phyloP scores from a whole-genome alignment of 30 jellyfish, hydroid and myxozoan species.

The Cassiopea xamachana region DNA sequence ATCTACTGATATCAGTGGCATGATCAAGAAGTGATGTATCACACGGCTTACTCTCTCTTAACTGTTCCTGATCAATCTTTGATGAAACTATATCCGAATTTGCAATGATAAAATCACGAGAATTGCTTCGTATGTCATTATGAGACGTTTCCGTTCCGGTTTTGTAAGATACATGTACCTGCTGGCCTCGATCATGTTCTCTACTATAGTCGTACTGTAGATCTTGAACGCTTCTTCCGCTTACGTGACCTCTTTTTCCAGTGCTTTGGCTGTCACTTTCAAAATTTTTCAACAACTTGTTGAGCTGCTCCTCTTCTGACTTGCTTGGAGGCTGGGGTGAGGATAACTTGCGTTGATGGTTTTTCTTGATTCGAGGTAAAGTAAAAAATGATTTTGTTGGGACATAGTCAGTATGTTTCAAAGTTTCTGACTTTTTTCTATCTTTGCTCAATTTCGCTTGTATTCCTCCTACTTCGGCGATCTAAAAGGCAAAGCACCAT shows the following conservation, averaged over 20 bases:
- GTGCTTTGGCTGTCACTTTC: not conserved
- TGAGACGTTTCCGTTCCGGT: too few species aligned
- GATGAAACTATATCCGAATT: not conserved
- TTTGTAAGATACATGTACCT: not conserved
- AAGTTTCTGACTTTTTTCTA: conserved; percentile 8
- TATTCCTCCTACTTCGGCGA: conserved; percentile 33
- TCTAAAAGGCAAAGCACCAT: not conserved
- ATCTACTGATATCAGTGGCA: not conserved
- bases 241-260: not conserved
- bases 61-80: not conserved
- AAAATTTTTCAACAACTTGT: conserved; percentile 40
- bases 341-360: not conserved
- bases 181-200: not conserved
- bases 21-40: not conserved
- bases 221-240: not conserved
- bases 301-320: conserved; percentile 48
- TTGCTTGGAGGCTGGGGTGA: conserved; percentile 37
- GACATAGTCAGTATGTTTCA: not conserved
- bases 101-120: not conserved
- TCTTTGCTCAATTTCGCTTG: conserved; percentile 50
- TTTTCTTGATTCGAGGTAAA: conserved; percentile 36
- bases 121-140: not conserved
- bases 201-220: not conserved
- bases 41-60: not conserved
- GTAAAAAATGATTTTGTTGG: conserved; percentile 35